phyloP scores from a whole-genome alignment of 1,140 invertebrate species.

The Trachymyrmex cornetzi region DNA sequence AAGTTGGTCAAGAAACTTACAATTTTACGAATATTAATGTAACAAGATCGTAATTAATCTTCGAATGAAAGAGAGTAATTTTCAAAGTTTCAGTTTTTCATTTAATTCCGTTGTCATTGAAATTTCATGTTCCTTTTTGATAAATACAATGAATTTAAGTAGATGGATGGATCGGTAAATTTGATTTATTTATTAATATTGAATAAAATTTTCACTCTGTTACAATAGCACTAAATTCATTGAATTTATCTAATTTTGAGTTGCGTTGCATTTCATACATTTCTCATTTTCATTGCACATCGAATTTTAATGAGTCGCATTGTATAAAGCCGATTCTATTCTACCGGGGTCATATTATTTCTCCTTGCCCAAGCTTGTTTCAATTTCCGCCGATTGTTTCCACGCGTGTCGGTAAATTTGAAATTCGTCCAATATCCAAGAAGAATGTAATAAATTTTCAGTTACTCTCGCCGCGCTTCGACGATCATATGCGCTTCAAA shows the following conservation, averaged over 20 bases:
- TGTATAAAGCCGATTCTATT: slow-evolving; percentile 44
- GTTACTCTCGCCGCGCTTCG: background rate
- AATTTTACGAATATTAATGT: slow-evolving; percentile 41
- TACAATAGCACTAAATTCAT: slow-evolving; percentile 19
- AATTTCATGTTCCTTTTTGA: background rate
- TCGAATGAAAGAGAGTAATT: background rate
- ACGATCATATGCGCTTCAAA: background rate
- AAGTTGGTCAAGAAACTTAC: slow-evolving; percentile 39
- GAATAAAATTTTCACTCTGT: slow-evolving; percentile 14
- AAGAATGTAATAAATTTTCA: slow-evolving; percentile 41
- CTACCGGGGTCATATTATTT: slow-evolving; percentile 13
- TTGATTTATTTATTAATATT: slow-evolving; percentile 23
- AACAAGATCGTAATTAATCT: slow-evolving; percentile 14
- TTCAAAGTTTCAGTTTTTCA: slow-evolving; percentile 14
- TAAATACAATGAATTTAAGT: slow-evolving; percentile 7
- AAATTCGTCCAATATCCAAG: slow-evolving; percentile 22
- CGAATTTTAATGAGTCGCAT: slow-evolving; percentile 37
- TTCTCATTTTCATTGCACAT: slow-evolving; percentile 37
- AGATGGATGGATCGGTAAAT: background rate
- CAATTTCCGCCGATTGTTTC: slow-evolving; percentile 30
- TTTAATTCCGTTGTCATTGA: slow-evolving; percentile 15
- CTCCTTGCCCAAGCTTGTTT: slow-evolving; percentile 24
- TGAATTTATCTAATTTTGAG: slow-evolving; percentile 30
- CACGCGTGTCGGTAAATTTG: background rate
- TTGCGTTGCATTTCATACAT: slow-evolving; percentile 15